A percentile compares a stretch with the other conserved stretches of the same genome.
Conservation (phyloP, 2,113 vertebrate genomes). For the Colistium nudipinnis region DNA sequence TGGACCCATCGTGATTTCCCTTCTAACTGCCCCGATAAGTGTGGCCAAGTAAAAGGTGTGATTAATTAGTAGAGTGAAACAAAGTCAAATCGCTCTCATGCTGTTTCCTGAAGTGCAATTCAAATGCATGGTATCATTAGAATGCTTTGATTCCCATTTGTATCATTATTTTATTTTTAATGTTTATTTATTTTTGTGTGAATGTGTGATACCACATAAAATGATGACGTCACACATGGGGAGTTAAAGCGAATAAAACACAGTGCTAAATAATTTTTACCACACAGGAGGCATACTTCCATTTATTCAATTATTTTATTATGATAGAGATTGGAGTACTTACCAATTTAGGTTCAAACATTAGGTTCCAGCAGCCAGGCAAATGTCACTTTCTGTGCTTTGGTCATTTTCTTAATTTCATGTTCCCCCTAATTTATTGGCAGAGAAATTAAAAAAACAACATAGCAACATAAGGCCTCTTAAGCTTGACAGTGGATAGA, state of each 20-base stretch:
- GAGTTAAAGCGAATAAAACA: background rate
- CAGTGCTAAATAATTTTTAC: conserved; percentile 19
- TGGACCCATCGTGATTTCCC: conserved; percentile 12
- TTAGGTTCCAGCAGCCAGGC: conserved; percentile 7
- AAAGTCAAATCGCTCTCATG: conserved; percentile 43
- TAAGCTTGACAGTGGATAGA: conserved; percentile 8
- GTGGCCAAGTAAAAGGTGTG: conserved; percentile 47
- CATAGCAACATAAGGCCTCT: conserved; percentile 21
- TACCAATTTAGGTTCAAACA: conserved; percentile 19
- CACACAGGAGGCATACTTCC: conserved; percentile 16
- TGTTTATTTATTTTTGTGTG: background rate
- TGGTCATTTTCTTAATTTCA: conserved; percentile 27
- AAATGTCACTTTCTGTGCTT: conserved; percentile 30
- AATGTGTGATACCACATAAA: background rate
- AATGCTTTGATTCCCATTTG: conserved; percentile 65
- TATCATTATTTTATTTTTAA: no score
- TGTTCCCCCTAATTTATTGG: conserved; percentile 40
- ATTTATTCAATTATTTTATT: conserved; percentile 30
- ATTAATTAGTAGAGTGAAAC: conserved; percentile 63
- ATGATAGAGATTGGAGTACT: conserved; percentile 9
- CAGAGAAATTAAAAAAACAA: conserved; percentile 29
- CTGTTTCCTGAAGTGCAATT: conserved; percentile 43
- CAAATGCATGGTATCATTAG: conserved; percentile 35
- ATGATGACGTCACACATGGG: background rate
- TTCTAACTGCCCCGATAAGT: conserved; percentile 38